phyloP scores from a whole-genome alignment of 2,797 vertebrate genomes.

The Siniperca undulata region DNA sequence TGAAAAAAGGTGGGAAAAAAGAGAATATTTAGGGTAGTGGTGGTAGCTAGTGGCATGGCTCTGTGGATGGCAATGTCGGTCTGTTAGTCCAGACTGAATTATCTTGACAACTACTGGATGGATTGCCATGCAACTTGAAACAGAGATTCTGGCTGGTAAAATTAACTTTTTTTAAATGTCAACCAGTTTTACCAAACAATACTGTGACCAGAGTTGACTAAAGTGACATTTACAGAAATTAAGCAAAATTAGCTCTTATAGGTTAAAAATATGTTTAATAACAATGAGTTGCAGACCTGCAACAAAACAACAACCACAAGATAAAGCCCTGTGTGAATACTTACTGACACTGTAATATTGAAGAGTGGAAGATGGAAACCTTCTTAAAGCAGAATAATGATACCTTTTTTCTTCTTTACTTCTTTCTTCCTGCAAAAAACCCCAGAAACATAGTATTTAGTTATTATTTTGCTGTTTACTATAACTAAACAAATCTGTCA shows the following conservation, averaged over 20 bases:
- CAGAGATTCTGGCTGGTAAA: background rate
- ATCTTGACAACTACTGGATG: background rate
- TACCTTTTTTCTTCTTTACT: background rate
- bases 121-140: background rate
- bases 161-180: background rate
- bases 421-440: background rate
- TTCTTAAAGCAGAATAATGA: background rate
- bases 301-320: background rate
- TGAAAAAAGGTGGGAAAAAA: background rate
- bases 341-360: background rate
- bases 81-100: background rate
- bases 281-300: background rate
- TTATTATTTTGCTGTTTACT: background rate
- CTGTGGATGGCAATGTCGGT: background rate
- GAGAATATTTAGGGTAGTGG: background rate
- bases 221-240: background rate
- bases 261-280: background rate
- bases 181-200: background rate
- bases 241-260: background rate
- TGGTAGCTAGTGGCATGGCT: background rate
- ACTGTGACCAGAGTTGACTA: background rate
- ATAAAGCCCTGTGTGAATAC: background rate
- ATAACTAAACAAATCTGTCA: background rate
- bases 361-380: background rate
- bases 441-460: background rate